These are phyloP conservation scores for Musca domestica DNA, from an alignment of 1,140 invertebrate genomes.

Conservation along the genomic window DNA sequence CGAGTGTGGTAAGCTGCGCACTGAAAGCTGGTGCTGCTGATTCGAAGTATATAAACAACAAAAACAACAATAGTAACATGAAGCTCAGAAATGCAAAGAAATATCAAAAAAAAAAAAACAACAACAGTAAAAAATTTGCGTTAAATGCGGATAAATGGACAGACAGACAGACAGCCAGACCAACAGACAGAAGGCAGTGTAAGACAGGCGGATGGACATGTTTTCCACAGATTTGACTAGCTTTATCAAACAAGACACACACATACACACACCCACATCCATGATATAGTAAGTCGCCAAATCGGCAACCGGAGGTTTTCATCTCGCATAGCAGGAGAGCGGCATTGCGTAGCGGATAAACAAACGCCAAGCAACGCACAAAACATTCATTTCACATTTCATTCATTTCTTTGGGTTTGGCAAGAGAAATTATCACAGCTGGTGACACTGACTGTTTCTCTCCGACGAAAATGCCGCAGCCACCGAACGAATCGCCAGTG, in stretches of 20 bases:
- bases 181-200: not conserved
- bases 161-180: too few relatives aligned
- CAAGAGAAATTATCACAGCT: too few relatives aligned
- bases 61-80: not conserved
- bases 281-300: not conserved
- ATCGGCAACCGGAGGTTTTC: not conserved
- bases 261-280: not conserved
- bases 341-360: not conserved
- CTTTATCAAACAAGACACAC: too few relatives aligned
- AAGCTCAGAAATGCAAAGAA: conserved; percentile 12
- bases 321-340: not conserved
- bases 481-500: too few relatives aligned
- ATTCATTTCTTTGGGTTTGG: too few relatives aligned
- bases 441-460: too few relatives aligned
- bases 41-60: not conserved
- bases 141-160: conserved; percentile 14
- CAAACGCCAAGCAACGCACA: not conserved
- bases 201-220: not conserved
- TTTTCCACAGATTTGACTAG: too few relatives aligned
- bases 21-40: not conserved
- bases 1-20: conserved; percentile 17
- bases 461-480: too few relatives aligned
- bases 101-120: not conserved
- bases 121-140: not conserved
- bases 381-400: not conserved